Evolutionary conservation across 2,113 vertebrate genomes (phyloP).

Genomic region (Synodontis membranacea): DNA sequence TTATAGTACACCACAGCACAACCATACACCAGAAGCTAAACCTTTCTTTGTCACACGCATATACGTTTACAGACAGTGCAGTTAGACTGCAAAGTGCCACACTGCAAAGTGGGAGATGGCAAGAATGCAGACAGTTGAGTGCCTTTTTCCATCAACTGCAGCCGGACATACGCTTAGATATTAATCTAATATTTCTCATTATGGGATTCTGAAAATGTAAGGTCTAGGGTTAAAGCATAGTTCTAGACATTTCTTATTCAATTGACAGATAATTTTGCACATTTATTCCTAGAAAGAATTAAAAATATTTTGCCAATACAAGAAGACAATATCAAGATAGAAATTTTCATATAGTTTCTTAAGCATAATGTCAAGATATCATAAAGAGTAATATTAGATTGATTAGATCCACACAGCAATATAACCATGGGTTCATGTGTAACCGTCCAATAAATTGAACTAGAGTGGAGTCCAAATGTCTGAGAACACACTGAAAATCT

Average conservation of each 20-base stretch:
- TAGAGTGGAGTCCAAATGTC: background rate
- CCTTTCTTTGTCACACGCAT: background rate
- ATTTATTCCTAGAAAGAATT: background rate
- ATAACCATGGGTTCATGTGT: background rate
- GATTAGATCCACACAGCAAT: background rate
- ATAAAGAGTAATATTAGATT: background rate
- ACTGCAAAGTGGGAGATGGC: background rate
- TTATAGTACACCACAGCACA: constrained; percentile 18
- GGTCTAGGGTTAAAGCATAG: background rate
- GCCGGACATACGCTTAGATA: constrained; percentile 75
- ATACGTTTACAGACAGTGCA: constrained; percentile 61
- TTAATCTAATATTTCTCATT: background rate
- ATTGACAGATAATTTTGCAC: background rate
- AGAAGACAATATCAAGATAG: constrained; percentile 14
- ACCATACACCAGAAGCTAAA: constrained; percentile 18
- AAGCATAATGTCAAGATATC: background rate
- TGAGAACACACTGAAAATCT: background rate
- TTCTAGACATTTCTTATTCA: background rate
- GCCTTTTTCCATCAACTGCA: constrained; percentile 98
- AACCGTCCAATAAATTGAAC: background rate
- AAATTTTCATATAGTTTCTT: background rate
- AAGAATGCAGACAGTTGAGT: constrained; percentile 81
- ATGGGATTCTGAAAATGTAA: background rate
- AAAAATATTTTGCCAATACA: background rate
- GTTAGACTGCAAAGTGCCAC: constrained; percentile 70